Evolutionary conservation across 2,888 invertebrate genomes (phyloP).

Genomic region (Barypeithes pellucidus): DNA sequence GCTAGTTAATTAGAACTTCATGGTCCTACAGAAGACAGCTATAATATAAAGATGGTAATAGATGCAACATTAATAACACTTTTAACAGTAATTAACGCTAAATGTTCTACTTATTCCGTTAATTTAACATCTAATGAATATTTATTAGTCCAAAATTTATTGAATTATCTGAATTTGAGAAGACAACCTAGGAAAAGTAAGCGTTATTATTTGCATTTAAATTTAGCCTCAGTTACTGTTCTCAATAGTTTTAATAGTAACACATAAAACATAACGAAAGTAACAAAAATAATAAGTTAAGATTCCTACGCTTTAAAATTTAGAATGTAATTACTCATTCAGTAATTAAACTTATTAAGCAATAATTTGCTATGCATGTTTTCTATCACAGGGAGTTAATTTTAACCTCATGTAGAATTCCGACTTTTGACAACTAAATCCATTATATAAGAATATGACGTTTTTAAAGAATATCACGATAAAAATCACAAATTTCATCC

Average conservation of each 20-base stretch:
- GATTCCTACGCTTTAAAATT: background rate
- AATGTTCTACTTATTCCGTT: background rate
- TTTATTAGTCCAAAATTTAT: background rate
- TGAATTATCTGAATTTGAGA: background rate
- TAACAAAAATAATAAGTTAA: background rate
- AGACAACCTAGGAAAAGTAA: background rate
- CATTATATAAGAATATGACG: no score
- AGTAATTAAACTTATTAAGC: constrained; percentile 16
- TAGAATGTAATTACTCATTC: constrained; percentile 27
- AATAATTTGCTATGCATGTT: constrained; percentile 8
- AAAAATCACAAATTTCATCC: no score
- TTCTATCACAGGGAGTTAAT: constrained; percentile 10
- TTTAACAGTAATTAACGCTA: constrained; percentile 1
- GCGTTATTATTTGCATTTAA: background rate
- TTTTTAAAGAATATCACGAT: no score
- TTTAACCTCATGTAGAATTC: background rate
- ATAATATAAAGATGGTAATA: constrained; percentile 4
- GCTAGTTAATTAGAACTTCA: background rate
- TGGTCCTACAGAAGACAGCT: background rate
- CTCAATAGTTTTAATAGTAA: background rate
- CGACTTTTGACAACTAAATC: background rate
- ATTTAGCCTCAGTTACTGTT: background rate
- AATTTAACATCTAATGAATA: background rate
- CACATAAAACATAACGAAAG: background rate
- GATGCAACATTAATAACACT: constrained; percentile 3